phyloP scores from a whole-genome alignment of 2,113 vertebrate genomes.

The Epinephelus lanceolatus region DNA sequence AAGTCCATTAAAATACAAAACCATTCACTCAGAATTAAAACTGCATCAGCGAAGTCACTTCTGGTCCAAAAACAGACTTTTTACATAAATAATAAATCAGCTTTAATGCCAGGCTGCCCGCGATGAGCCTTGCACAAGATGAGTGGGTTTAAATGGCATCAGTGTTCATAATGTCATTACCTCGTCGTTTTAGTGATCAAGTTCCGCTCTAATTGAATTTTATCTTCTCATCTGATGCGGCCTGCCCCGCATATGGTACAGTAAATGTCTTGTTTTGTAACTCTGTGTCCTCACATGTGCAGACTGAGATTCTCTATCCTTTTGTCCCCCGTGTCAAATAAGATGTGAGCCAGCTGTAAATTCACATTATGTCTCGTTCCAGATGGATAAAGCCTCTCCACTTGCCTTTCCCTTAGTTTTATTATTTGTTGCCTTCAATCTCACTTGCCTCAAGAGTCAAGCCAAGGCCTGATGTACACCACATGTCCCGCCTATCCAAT shows the following conservation, averaged over 20 bases:
- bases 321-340: background rate
- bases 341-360: background rate
- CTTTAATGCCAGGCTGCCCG: background rate
- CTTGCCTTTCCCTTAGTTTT: slow-evolving; percentile 7
- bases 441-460: slow-evolving; percentile 1
- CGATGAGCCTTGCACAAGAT: slow-evolving; percentile 5
- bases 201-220: slow-evolving; percentile 49
- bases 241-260: background rate
- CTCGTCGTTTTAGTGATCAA: background rate
- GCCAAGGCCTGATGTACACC: slow-evolving; percentile 9
- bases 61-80: background rate
- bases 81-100: background rate
- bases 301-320: background rate
- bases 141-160: slow-evolving; percentile 32
- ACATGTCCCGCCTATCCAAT: too few species aligned
- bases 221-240: background rate
- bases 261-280: background rate
- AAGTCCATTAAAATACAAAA: slow-evolving; percentile 3
- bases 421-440: slow-evolving; percentile 6
- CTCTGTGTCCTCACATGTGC: background rate
- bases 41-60: background rate
- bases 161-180: slow-evolving; percentile 47
- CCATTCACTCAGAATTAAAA: background rate
- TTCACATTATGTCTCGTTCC: background rate
- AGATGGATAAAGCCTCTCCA: slow-evolving; percentile 7